A percentile compares a stretch with the other conserved stretches of the same genome.
Conservation (phyloP, 2,888 invertebrate species). For the Tholera decimalis region DNA sequence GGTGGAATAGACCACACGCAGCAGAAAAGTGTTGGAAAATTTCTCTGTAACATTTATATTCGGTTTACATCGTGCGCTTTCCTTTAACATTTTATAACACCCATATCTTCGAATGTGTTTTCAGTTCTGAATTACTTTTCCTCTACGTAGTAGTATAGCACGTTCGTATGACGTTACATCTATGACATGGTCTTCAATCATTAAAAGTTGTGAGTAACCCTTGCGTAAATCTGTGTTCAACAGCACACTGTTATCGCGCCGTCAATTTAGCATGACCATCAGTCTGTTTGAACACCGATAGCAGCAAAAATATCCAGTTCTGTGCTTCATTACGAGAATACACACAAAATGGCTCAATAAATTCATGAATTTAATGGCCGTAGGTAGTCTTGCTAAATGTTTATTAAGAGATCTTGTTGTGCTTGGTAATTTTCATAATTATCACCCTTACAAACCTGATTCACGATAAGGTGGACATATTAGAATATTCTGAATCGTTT, state of each 20-base stretch:
- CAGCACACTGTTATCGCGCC: conserved; percentile 74
- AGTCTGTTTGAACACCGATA: conserved; percentile 61
- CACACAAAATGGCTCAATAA: conserved; percentile 63
- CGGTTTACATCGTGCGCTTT: conserved; percentile 40
- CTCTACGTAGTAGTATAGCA: conserved; percentile 18
- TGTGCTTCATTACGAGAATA: conserved; percentile 55
- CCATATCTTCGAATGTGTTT: conserved; percentile 45
- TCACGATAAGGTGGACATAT: conserved; percentile 58
- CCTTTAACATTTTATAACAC: conserved; percentile 37
- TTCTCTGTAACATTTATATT: conserved; percentile 40
- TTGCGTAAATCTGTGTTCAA: conserved; percentile 77
- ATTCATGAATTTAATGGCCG: conserved; percentile 61
- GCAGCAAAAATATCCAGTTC: conserved; percentile 57
- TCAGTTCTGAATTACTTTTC: conserved; percentile 48
- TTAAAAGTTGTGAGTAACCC: conserved; percentile 74
- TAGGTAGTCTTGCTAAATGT: conserved; percentile 65
- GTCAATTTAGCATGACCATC: conserved; percentile 78
- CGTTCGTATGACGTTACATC: conserved; percentile 56
- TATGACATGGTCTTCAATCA: conserved; percentile 57
- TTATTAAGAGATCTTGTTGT: conserved; percentile 67
- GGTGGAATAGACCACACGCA: conserved; percentile 74
- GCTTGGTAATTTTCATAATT: conserved; percentile 69
- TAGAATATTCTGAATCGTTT: conserved; percentile 56
- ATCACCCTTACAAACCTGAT: conserved; percentile 65
- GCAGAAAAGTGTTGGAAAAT: conserved; percentile 51